These are phyloP conservation scores for Catamblyrhynchus diadema DNA, from an alignment of 2,797 vertebrate species.

Conservation along the genomic window DNA sequence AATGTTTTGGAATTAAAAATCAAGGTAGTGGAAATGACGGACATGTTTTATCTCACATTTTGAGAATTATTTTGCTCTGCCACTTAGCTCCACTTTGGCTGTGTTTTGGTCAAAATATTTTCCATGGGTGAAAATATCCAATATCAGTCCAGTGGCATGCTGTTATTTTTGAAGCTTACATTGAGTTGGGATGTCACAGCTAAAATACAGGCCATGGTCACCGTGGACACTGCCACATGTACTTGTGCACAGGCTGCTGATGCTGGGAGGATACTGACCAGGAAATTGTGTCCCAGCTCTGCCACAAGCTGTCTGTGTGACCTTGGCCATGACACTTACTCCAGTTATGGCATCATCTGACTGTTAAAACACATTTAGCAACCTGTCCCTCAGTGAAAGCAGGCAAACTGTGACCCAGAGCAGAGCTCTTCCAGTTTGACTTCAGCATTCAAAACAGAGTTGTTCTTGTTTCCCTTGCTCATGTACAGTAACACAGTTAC, in stretches of 20 bases:
- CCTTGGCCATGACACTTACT: neutral
- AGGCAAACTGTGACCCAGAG: neutral
- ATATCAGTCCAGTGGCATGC: neutral
- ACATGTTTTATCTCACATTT: neutral
- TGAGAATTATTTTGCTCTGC: neutral
- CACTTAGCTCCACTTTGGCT: neutral
- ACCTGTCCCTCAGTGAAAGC: neutral
- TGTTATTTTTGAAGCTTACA: neutral
- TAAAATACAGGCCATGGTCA: neutral
- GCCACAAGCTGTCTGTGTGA: neutral
- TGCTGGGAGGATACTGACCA: neutral
- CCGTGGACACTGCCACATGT: neutral
- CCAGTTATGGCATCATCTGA: neutral
- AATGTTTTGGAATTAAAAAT: neutral
- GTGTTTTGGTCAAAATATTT: neutral
- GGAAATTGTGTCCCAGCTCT: neutral
- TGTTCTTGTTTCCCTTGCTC: neutral
- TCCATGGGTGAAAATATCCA: neutral
- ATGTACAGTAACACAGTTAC: neutral
- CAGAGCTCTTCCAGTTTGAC: neutral
- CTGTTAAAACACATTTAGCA: neutral
- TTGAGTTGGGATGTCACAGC: neutral
- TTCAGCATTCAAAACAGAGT: neutral
- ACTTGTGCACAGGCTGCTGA: neutral
- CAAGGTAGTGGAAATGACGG: neutral